These are phyloP conservation scores for Agonopterix subpropinquella DNA, from an alignment of 2,888 invertebrate genomes.

Conservation along the genomic window DNA sequence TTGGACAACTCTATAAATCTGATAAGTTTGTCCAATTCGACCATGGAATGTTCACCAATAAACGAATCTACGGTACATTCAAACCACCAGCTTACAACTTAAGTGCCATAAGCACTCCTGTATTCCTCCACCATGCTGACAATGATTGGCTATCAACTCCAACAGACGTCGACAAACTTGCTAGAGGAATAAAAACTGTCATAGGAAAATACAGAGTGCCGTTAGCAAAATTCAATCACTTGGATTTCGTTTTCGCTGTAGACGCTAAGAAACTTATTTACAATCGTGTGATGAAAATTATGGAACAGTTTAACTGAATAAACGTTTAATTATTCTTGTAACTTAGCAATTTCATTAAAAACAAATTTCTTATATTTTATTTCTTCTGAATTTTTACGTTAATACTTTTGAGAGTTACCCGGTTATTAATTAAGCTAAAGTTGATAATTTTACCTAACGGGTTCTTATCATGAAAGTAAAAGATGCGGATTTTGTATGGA, in stretches of 20 bases:
- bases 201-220: constrained; percentile 66
- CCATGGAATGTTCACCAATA: constrained; percentile 57
- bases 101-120: constrained; percentile 54
- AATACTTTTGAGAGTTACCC: neutral
- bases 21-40: constrained; percentile 69
- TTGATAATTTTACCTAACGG: too few relatives aligned
- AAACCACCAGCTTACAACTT: constrained; percentile 70
- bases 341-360: too few relatives aligned
- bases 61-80: constrained; percentile 55
- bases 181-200: constrained; percentile 49
- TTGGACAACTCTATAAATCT: constrained; percentile 60
- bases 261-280: constrained; percentile 77
- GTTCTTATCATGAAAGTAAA: too few relatives aligned
- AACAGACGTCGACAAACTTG: constrained; percentile 55
- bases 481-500: too few relatives aligned
- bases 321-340: too few relatives aligned
- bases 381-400: too few relatives aligned
- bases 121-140: constrained; percentile 68
- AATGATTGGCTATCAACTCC: constrained; percentile 70
- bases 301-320: constrained; percentile 46
- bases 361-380: too few relatives aligned
- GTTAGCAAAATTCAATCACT: constrained; percentile 65
- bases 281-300: constrained; percentile 59
- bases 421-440: too few relatives aligned
- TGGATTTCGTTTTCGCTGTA: constrained; percentile 76